Evolutionary conservation across 2,888 invertebrate species (phyloP), one percentile per base, ranked within the genome.

Genomic region (Clistopyga incitator): DNA sequence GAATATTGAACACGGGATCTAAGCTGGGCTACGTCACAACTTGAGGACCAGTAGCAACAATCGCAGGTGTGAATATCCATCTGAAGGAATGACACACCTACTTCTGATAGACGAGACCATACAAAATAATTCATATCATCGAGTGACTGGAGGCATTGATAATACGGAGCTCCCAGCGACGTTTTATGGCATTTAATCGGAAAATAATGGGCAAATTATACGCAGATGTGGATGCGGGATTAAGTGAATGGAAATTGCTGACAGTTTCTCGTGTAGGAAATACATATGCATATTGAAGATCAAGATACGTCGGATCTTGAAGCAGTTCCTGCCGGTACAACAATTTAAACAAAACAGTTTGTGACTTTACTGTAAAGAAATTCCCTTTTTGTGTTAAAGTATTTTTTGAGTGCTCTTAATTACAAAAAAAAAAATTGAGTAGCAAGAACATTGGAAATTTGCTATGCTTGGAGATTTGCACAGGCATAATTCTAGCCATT

Each of bases 81-180:
- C 61, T 47, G 6, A 45, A 50, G 59, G 29, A 29, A 59, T n/a
- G 68, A 68, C 68, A 70, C 77, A 70, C 77, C 77, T 59, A 68
- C 76, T 47, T n/a, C 13, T 52, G 15, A 65, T 18, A 50, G 61
- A 56, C 25, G 20, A 34, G 50, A 75, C 23, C 29, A 52, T 65
- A 64, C 18, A 50, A 23, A 56, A 25, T 64, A 52, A 76, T 65
- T 70, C 68, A 38, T 50, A 50, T 70, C 54, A 76, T 76, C 67
- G 47, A 56, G 65, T 25, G n/a, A 59, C 38, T 47, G 38, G 20
- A 52, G 34, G 75, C 20, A 64, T 50, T 29, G 38, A 10, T 52
- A 75, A 65, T 65, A n/a, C n/a, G 50, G 20, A 25, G 38, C 29
- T 64, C 29, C 23, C 23, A 56, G 42, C 38, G 25, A 10, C 42